Conservation (phyloP, 2,888 invertebrate genomes). For the Gastracanthus pulcherrimus region DNA sequence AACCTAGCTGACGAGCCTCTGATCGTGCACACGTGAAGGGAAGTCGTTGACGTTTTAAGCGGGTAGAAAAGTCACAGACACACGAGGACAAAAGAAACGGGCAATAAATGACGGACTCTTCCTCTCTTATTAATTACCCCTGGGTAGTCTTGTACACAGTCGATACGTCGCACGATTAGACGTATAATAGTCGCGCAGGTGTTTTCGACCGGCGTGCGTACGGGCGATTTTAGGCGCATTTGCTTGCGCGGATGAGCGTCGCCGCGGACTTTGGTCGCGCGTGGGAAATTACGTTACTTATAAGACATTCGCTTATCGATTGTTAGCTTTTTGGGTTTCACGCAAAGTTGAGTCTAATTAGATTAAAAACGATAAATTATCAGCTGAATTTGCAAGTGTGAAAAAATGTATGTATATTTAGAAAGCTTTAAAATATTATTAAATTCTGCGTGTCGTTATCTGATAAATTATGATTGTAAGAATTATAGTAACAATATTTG, state of each 20-base stretch:
- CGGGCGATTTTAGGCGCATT: conserved; percentile 11
- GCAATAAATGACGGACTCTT: conserved; percentile 22
- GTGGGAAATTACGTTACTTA: conserved; percentile 40
- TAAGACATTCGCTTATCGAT: not conserved
- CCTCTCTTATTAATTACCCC: conserved; percentile 33
- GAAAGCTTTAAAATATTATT: too few relatives aligned
- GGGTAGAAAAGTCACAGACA: not conserved
- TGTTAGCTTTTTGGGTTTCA: conserved; percentile 4
- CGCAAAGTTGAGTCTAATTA: not conserved
- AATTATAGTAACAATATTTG: too few relatives aligned
- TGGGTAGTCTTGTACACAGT: not conserved
- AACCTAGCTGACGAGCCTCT: not conserved
- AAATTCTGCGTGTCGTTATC: too few relatives aligned
- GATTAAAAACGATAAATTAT: too few relatives aligned
- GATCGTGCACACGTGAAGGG: conserved; percentile 37
- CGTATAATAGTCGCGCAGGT: conserved; percentile 32
- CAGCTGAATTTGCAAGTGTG: too few relatives aligned
- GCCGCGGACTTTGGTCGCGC: not conserved
- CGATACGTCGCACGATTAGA: conserved; percentile 32
- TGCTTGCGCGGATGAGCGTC: not conserved
- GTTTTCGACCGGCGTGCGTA: not conserved
- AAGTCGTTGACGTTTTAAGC: conserved; percentile 24
- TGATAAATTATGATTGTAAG: too few relatives aligned
- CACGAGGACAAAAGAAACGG: not conserved
- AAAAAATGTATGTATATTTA: too few relatives aligned